These are phyloP conservation scores for Alaudala cheleensis DNA, from an alignment of 2,113 vertebrate species.

Conservation along the genomic window DNA sequence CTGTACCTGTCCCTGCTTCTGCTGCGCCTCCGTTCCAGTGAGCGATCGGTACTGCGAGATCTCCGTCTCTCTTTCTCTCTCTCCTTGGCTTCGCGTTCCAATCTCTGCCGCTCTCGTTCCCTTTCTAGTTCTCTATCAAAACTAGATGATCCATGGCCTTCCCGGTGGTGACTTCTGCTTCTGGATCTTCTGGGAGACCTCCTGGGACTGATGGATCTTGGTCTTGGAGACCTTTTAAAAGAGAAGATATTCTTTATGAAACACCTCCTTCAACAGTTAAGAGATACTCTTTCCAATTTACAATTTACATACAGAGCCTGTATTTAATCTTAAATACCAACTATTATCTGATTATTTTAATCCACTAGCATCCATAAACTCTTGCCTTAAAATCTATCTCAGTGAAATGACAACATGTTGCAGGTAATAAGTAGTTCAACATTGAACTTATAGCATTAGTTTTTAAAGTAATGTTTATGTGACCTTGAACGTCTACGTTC, in stretches of 20 bases:
- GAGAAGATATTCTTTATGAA: background rate
- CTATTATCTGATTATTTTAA: background rate
- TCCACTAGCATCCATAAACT: background rate
- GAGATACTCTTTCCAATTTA: background rate
- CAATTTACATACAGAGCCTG: background rate
- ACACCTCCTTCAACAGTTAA: background rate
- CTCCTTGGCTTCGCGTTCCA: slow-evolving; percentile 88
- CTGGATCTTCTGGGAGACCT: slow-evolving; percentile 92
- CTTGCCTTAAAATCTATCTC: background rate
- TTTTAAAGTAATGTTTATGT: background rate
- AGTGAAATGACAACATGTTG: background rate
- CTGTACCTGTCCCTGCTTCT: slow-evolving; percentile 82
- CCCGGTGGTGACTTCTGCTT: slow-evolving; percentile 92
- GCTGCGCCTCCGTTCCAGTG: slow-evolving; percentile 77
- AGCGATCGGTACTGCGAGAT: slow-evolving; percentile 80
- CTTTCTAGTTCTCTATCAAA: slow-evolving; percentile 95
- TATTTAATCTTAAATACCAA: background rate
- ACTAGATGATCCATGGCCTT: slow-evolving; percentile 87
- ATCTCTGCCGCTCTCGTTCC: slow-evolving; percentile 91
- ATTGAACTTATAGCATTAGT: background rate
- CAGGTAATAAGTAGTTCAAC: background rate
- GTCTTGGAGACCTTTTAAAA: slow-evolving; percentile 85
- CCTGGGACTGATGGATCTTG: slow-evolving; percentile 84
- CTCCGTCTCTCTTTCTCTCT: slow-evolving; percentile 81
- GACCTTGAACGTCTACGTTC: slow-evolving; percentile 91